Evolutionary conservation across 2,888 invertebrate species (phyloP).

Genomic region (Brachypalpus laphriformis): DNA sequence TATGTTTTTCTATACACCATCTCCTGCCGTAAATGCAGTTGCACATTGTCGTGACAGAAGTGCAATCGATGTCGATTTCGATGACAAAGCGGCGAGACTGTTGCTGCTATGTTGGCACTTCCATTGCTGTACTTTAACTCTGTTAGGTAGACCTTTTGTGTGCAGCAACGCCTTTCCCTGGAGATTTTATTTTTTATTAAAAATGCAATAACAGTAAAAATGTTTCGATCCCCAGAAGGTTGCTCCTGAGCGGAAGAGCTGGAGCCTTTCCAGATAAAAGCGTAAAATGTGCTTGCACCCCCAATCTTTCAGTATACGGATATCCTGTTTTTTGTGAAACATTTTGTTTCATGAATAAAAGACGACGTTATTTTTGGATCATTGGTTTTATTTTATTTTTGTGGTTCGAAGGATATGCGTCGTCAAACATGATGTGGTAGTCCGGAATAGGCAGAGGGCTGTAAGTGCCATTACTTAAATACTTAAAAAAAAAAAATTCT

Average conservation of each 20-base stretch:
- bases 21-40: slow-evolving; percentile 1
- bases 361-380: slow-evolving; percentile 43
- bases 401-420: slow-evolving; percentile 3
- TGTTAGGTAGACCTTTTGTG: slow-evolving; percentile 7
- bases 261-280: slow-evolving; percentile 5
- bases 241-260: slow-evolving; percentile 7
- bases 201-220: slow-evolving; percentile 62
- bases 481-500: neutral
- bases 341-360: slow-evolving; percentile 44
- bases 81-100: slow-evolving; percentile 65
- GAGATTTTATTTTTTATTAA: slow-evolving; percentile 39
- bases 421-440: slow-evolving; percentile 16
- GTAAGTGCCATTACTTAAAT: neutral
- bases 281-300: neutral
- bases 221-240: slow-evolving; percentile 20
- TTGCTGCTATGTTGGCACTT: slow-evolving; percentile 13
- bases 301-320: slow-evolving; percentile 8
- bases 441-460: neutral
- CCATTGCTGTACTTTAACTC: slow-evolving; percentile 49
- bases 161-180: neutral
- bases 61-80: slow-evolving; percentile 64
- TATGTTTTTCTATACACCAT: neutral
- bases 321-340: slow-evolving; percentile 7
- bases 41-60: slow-evolving; percentile 39
- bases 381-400: slow-evolving; percentile 36